Conservation (phyloP, 2,113 vertebrate genomes). For the Eurystomus gularis region DNA sequence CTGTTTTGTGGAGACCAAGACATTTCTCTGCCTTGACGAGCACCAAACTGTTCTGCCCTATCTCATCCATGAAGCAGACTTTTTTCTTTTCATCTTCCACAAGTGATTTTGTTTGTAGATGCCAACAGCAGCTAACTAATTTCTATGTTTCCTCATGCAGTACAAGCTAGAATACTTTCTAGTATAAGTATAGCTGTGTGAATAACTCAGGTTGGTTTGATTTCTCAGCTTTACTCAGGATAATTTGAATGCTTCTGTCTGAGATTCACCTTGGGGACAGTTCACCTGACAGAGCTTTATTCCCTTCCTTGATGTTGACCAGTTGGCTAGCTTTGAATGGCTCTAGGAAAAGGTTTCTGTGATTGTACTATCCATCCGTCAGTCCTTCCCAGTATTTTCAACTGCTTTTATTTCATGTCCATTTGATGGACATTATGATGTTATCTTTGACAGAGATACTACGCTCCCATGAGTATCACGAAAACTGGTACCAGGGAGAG, state of each 20-base stretch:
- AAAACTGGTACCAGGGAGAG: constrained; percentile 5
- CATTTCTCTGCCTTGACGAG: background rate
- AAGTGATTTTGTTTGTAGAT: background rate
- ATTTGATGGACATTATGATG: background rate
- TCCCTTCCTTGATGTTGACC: background rate
- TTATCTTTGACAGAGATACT: constrained; percentile 13
- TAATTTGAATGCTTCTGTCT: background rate
- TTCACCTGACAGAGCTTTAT: background rate
- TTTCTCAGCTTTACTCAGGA: background rate
- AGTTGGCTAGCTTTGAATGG: background rate
- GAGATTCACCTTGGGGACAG: background rate
- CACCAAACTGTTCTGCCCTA: background rate
- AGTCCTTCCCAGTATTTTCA: background rate
- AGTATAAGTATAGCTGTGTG: background rate
- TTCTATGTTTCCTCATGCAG: background rate
- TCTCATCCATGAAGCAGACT: background rate
- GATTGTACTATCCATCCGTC: background rate
- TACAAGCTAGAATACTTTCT: background rate
- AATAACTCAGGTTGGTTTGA: background rate
- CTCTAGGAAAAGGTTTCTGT: background rate
- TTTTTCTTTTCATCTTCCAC: background rate
- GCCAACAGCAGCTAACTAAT: background rate
- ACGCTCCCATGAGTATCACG: background rate
- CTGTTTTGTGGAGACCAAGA: background rate
- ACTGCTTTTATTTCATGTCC: background rate